phyloP scores from a whole-genome alignment of 2,113 vertebrate species.

The Rutilus rutilus region DNA sequence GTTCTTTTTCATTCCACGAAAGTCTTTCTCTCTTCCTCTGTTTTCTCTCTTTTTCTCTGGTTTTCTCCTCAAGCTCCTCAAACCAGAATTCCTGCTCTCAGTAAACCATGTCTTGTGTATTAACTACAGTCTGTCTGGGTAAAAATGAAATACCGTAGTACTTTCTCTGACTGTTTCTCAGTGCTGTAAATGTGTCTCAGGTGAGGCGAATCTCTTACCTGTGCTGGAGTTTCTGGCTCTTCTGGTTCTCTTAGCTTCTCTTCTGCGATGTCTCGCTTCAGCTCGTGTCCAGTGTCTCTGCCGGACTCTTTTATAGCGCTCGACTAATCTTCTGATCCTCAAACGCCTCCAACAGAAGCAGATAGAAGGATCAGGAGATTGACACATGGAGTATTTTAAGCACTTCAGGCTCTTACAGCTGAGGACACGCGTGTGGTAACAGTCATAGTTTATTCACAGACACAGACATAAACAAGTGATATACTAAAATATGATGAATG shows the following conservation, averaged over 20 bases:
- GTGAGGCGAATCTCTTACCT: not conserved
- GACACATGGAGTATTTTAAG: not conserved
- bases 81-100: too few species aligned
- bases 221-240: not conserved
- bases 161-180: too few species aligned
- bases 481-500: not conserved
- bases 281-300: not conserved
- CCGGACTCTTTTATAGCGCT: constrained; percentile 51
- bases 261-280: not conserved
- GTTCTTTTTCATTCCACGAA: not conserved
- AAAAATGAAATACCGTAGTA: too few species aligned
- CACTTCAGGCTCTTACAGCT: not conserved
- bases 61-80: not conserved
- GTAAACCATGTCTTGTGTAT: too few species aligned
- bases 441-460: not conserved
- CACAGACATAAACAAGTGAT: not conserved
- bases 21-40: not conserved
- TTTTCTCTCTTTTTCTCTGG: not conserved
- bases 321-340: constrained; percentile 36
- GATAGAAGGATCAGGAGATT: constrained; percentile 51
- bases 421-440: not conserved
- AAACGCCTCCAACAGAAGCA: not conserved
- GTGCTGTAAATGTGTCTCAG: too few species aligned
- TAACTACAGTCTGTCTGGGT: too few species aligned
- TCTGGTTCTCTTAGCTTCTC: not conserved